phyloP scores from a whole-genome alignment of 2,797 vertebrate genomes.

The Enteromius thamalakanensis region DNA sequence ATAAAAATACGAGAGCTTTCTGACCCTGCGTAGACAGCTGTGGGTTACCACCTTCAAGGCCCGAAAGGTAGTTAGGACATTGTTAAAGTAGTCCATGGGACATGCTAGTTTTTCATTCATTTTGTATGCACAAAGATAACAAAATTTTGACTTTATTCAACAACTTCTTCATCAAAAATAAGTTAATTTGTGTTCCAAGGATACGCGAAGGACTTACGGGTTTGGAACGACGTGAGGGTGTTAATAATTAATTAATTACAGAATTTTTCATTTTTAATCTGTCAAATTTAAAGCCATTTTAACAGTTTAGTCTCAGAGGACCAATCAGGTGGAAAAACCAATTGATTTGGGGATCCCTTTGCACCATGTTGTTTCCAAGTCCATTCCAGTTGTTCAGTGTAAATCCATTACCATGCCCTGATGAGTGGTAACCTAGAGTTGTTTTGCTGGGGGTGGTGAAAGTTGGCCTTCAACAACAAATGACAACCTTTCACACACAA shows the following conservation, averaged over 20 bases:
- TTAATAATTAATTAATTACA: background rate
- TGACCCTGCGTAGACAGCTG: background rate
- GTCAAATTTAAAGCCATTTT: background rate
- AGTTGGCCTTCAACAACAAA: slow-evolving; percentile 74
- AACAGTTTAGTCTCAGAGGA: background rate
- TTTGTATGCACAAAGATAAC: background rate
- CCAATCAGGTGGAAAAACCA: background rate
- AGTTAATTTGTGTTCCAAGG: background rate
- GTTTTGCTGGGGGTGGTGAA: slow-evolving; percentile 71
- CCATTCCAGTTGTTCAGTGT: slow-evolving; percentile 63
- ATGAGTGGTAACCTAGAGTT: slow-evolving; percentile 74
- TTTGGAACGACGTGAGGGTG: background rate
- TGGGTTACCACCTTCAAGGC: background rate
- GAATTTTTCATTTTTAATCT: background rate
- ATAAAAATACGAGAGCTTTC: background rate
- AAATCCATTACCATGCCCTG: slow-evolving; percentile 69
- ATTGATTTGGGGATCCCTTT: slow-evolving; percentile 18
- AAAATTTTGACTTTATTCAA: background rate
- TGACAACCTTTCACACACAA: slow-evolving; percentile 64
- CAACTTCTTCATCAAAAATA: background rate
- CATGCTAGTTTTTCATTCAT: background rate
- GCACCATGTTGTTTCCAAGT: background rate
- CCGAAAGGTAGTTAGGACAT: background rate
- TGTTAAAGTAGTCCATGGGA: background rate
- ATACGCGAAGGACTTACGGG: background rate